Evolutionary conservation across 1,140 invertebrate species (phyloP), one percentile per base, ranked within the genome.

Genomic region (Listronotus bonariensis): DNA sequence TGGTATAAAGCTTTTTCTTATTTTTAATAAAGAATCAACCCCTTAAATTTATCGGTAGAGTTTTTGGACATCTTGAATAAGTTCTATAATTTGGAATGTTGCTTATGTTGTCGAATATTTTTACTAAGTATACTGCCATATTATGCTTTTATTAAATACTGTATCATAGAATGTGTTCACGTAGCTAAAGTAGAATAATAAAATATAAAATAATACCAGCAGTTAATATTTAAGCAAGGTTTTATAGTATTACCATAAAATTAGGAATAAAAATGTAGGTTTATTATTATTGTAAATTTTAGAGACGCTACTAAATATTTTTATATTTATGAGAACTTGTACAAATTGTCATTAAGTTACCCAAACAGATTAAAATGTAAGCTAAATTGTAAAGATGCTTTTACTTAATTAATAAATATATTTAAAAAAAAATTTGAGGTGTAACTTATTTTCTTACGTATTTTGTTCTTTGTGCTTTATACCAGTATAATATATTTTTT

Each of bases 281-380:
- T 43, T 57, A 57, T 57, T 57, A 45, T 32, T 57, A 57, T 4
- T 34, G 18, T 59, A 41, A 40, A 59, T 49, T 43, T 59, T 59
- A 11, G 9, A 36, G 32, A 48, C 14, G 14, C 8, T 17, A 14
- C 32, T 49, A 43, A 40, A 45, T 57, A 40, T 38, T 46, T 46
- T 46, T 31, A 32, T 57, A 51, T 59, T 59, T 59, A 49, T 59
- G 32, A 48, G 8, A 38, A 31, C 20, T 7, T 59, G 57, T 51
- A 57, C 55, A 57, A 57, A 57, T 36, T 57, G 32, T 41, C 38
- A 12, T n/a, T 57, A 57, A 57, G 55, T 57, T 57, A 57, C 55
- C 55, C 55, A 32, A 10, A 14, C 2, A 40, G 10, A 40, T 3
- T 40, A 40, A 40, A 46, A n/a, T 15, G 38, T n/a, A 32, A 40